Base-by-base conservation (phyloP, 2,113 vertebrate species). In the Hiodon alosoides region DNA sequence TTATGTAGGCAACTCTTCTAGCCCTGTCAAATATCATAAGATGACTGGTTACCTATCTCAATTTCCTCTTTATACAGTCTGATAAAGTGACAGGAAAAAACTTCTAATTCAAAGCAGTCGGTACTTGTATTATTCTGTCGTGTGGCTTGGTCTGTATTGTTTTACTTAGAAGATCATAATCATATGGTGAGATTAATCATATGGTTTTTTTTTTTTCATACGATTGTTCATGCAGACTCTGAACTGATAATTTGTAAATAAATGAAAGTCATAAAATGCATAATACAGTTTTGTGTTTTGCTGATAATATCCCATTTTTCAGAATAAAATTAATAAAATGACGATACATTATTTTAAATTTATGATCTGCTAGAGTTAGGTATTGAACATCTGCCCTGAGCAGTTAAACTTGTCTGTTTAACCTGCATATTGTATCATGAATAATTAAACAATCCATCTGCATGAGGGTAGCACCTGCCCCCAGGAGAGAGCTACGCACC, bases 391-490 rank as follows among this genome's bases (percentile, higher is more conserved):
- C 54, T 68, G 71, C 64, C 85, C 79, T 83, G 47, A 79, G 84
- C 85, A 87, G 87, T 91, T 91, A 91, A 86, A 78, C 79, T 90
- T 90, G 90, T 93, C 91, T 94, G 91, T 88, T 93, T 94, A 92
- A 93, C 90, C 89, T 93, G 91, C 83, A 87, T 90, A 83, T 80
- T 65, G 67, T 81, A 79, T 80, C 82, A 86, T 95, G 86, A 93
- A 95, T 95, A 92, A 95, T 95, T 93, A 86, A 94, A 88, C 82
- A 89, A 79, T 74, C 90, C 91, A 92, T 94, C 91, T 93, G 89
- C 87, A 90, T 92, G 87, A 90, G 91, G 83, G 85, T 82, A 89
- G 85, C 90, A 93, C 88, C 92, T 91, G 88, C 89, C 90, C 86
- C 81, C 87, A 86, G 85, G 89, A 88, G 89, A 91, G 66, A 87